Base-by-base conservation (phyloP, 2,113 vertebrate species). In the Erythrocercus mccallii region DNA sequence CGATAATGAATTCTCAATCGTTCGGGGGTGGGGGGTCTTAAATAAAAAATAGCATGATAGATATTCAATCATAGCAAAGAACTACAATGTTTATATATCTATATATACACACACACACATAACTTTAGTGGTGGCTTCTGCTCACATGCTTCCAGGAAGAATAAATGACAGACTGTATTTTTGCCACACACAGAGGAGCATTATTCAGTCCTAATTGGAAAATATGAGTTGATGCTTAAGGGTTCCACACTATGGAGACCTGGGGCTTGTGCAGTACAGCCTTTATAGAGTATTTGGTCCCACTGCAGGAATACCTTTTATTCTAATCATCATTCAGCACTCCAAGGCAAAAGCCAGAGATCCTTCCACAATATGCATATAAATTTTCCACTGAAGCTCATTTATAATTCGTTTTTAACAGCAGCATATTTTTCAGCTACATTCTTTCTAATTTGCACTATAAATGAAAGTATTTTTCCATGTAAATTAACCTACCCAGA, bases 141-240 rank as follows among this genome's bases (percentile, higher is more conserved):
- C 87, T 95, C 81, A 78, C 82, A 70, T 92, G 56, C 35, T 96
- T 94, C 93, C 96, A 88, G 72, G 80, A 93, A 84, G 47, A 71
- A 97, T 96, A 97, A 97, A 96, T 92, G 79, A 94, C 79, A 97
- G 84, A 95, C 78, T 94, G 10, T 40, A 85, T 94, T 97, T 97
- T 96, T 97, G 84, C 88, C 92, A 66, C 54, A 87, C 45, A 79
- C 24, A 96, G 85, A 84, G 72, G 84, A 97, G 83, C 65, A 96
- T 96, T 95, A 97, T 71, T 96, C 92, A 92, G 12, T 76, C 71
- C 62, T 97, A 98, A 97, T 44, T 97, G 92, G 94, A 96, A 97
- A 97, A 95, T 86, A 94, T 42, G 77, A 97, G 91, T 58, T 90
- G 86, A 95, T 96, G 84, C 53, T 97, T 96, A 94, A 86, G 81